Evolutionary conservation across 2,113 vertebrate genomes (phyloP).

Genomic region (Ctenomys sociabilis): DNA sequence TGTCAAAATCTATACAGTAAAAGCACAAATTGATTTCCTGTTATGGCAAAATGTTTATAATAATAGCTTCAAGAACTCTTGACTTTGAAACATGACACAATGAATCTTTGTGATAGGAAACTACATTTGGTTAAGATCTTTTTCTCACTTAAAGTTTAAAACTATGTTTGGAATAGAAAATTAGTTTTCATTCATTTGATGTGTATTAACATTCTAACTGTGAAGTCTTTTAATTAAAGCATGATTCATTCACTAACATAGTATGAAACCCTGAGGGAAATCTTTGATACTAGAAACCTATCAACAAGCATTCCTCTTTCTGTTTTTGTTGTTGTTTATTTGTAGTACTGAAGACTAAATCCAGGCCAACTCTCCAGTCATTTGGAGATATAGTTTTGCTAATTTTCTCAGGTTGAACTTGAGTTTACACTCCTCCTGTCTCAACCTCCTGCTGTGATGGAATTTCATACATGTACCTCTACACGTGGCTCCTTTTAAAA

Average conservation of each 20-base stretch:
- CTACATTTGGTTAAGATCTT: background rate
- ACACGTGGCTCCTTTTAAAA: background rate
- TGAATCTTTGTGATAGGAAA: slow-evolving; percentile 6
- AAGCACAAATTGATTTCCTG: background rate
- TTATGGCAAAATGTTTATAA: background rate
- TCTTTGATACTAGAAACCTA: background rate
- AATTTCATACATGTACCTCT: background rate
- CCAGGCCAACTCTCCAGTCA: background rate
- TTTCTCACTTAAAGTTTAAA: background rate
- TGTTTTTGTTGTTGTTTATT: background rate
- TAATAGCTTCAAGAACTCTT: slow-evolving; percentile 2
- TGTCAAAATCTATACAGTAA: slow-evolving; percentile 31
- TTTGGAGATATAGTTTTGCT: background rate
- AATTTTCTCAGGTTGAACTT: background rate
- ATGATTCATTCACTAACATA: background rate
- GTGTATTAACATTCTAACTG: background rate
- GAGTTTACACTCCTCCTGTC: background rate
- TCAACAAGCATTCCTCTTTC: background rate
- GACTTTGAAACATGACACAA: slow-evolving; percentile 9
- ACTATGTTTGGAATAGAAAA: background rate
- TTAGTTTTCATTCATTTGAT: background rate
- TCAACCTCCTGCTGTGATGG: background rate
- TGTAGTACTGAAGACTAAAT: background rate
- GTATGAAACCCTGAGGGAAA: background rate
- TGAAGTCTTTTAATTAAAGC: background rate